These are phyloP conservation scores for Didymodactylos carnosus DNA, from an alignment of 2,888 invertebrate genomes.

Conservation along the genomic window DNA sequence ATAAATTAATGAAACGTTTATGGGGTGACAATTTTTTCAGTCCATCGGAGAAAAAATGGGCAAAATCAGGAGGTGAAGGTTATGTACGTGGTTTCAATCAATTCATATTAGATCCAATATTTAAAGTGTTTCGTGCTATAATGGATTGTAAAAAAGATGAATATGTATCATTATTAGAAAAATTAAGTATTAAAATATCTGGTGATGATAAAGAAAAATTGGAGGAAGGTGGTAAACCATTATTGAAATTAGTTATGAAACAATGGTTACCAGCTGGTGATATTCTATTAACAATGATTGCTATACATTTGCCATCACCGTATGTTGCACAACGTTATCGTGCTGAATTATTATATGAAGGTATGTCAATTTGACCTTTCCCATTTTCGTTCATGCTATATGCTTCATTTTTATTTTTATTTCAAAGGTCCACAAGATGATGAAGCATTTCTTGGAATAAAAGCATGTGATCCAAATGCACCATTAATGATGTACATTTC, in stretches of 20 bases:
- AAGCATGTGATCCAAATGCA: conserved; percentile 81
- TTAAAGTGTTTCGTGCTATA: conserved; percentile 68
- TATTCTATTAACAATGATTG: conserved; percentile 98
- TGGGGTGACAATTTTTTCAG: conserved; percentile 99
- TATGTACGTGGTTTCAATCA: conserved; percentile 72
- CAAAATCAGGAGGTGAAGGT: conserved; percentile 41
- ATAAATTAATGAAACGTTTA: conserved; percentile 72
- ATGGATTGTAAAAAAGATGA: conserved; percentile 91
- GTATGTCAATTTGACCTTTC: neutral
- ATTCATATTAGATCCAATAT: conserved; percentile 96
- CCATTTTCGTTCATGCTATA: neutral
- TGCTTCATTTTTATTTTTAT: conserved; percentile 97
- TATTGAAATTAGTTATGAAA: conserved; percentile 92
- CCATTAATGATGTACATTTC: conserved; percentile 99
- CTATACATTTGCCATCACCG: conserved; percentile 94
- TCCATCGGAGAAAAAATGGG: conserved; percentile 89
- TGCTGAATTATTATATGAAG: conserved; percentile 30
- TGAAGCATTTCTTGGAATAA: conserved; percentile 62
- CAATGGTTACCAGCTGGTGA: conserved; percentile 98
- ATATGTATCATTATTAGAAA: conserved; percentile 54
- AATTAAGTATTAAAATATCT: conserved; percentile 72
- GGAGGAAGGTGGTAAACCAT: conserved; percentile 68
- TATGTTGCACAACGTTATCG: conserved; percentile 96
- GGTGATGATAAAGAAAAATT: conserved; percentile 65
- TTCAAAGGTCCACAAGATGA: conserved; percentile 64